phyloP scores from a whole-genome alignment of 2,888 invertebrate species.

The Choristoneura rosaceana region DNA sequence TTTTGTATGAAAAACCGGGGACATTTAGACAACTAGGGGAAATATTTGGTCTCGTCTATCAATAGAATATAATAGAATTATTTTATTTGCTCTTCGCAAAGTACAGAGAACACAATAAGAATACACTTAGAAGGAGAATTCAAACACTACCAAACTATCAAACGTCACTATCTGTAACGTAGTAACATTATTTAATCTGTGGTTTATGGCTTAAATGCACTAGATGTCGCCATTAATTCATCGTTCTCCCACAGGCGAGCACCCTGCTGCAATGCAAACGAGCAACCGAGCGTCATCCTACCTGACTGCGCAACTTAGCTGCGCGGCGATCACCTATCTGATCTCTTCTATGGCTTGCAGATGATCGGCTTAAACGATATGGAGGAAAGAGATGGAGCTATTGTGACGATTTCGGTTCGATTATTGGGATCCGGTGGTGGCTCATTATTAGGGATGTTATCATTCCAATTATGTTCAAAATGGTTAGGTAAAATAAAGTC shows the following conservation, averaged over 20 bases:
- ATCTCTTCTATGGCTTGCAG: constrained; percentile 77
- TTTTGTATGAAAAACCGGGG: too few species aligned
- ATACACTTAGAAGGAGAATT: too few species aligned
- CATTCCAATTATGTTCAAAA: not conserved
- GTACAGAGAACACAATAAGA: too few species aligned
- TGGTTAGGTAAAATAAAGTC: not conserved
- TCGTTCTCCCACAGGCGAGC: constrained; percentile 87
- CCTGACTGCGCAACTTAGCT: constrained; percentile 80
- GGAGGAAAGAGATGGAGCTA: constrained; percentile 27
- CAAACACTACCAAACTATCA: too few species aligned
- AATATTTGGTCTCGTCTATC: too few species aligned
- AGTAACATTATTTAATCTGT: too few species aligned
- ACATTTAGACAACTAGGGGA: too few species aligned
- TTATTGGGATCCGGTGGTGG: constrained; percentile 6
- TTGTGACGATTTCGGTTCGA: constrained; percentile 13
- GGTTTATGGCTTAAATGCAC: too few species aligned
- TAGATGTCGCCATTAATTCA: not conserved
- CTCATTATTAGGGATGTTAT: not conserved
- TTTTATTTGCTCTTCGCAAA: too few species aligned
- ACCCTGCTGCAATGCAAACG: constrained; percentile 94
- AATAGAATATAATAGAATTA: too few species aligned
- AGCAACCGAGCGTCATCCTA: constrained; percentile 85
- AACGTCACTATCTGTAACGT: too few species aligned
- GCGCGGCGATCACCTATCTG: constrained; percentile 76
- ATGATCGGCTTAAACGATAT: constrained; percentile 69